Percentiles rank a stretch among this genome's conserved stretches.
Evolutionary conservation across 2,113 vertebrate species (phyloP).

Genomic region (Leucosticte australis): DNA sequence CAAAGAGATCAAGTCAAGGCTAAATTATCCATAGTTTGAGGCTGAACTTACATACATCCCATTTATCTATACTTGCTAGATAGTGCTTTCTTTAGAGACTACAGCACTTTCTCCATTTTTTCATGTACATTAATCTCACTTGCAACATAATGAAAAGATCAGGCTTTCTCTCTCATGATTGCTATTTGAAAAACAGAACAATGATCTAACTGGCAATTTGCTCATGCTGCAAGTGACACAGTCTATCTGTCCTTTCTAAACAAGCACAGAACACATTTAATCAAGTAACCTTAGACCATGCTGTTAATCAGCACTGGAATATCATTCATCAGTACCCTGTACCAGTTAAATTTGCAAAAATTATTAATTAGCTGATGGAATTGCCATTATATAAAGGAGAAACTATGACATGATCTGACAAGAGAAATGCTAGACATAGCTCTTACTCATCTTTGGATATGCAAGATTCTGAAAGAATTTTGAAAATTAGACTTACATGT

Average conservation of each 20-base stretch:
- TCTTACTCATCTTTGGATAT: not conserved
- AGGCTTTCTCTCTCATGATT: not conserved
- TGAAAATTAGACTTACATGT: not conserved
- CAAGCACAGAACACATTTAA: not conserved
- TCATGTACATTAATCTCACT: not conserved
- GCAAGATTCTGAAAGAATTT: not conserved
- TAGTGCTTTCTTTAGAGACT: not conserved
- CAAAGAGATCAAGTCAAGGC: not conserved
- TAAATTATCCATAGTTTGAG: not conserved
- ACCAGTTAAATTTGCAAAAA: not conserved
- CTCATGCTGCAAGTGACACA: not conserved
- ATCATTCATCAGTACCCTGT: not conserved
- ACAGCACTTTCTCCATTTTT: not conserved
- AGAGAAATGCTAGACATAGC: not conserved
- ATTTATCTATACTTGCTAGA: not conserved
- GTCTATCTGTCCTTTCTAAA: not conserved
- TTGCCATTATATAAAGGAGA: not conserved
- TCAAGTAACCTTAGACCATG: not conserved
- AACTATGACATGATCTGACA: not conserved
- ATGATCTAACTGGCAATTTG: not conserved
- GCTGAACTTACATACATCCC: not conserved
- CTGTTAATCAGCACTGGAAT: not conserved
- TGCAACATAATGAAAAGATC: not conserved
- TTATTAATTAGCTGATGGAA: not conserved
- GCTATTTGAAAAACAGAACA: not conserved